Percentiles rank a stretch among this genome's conserved stretches.
phyloP scores from a whole-genome alignment of 2,113 vertebrate species.

The Hystrix brachyura region DNA sequence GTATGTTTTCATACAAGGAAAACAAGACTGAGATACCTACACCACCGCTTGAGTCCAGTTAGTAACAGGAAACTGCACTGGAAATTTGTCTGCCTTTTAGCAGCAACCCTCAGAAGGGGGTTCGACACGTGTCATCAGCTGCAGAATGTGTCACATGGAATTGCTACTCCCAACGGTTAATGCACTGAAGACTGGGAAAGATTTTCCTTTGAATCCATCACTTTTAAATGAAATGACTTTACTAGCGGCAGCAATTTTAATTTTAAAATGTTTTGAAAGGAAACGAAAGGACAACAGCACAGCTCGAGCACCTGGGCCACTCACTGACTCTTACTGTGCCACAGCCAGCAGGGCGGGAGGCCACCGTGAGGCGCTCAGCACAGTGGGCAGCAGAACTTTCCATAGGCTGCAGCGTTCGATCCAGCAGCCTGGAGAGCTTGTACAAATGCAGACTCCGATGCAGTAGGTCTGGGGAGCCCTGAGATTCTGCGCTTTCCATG shows the following conservation, averaged over 20 bases:
- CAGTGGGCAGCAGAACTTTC: background rate
- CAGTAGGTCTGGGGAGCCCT: background rate
- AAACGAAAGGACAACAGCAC: background rate
- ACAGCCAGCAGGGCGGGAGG: background rate
- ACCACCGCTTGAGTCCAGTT: background rate
- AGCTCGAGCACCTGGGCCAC: background rate
- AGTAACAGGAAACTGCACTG: background rate
- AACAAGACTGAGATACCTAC: background rate
- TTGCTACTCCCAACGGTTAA: background rate
- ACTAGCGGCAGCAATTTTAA: background rate
- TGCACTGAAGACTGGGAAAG: background rate
- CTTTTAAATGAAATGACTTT: conserved; percentile 43
- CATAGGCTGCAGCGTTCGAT: background rate
- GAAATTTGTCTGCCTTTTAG: background rate
- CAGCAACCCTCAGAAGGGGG: background rate
- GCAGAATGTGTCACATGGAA: background rate
- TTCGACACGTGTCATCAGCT: background rate
- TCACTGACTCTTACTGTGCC: background rate
- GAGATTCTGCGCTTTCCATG: background rate
- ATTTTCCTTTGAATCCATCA: conserved; percentile 26
- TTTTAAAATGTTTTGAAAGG: conserved; percentile 38
- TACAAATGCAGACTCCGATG: background rate
- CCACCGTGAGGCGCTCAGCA: background rate
- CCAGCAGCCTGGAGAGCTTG: background rate
- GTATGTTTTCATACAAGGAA: background rate